Evolutionary conservation across 2,113 vertebrate genomes (phyloP).

Genomic region (Pterocles orientalis): DNA sequence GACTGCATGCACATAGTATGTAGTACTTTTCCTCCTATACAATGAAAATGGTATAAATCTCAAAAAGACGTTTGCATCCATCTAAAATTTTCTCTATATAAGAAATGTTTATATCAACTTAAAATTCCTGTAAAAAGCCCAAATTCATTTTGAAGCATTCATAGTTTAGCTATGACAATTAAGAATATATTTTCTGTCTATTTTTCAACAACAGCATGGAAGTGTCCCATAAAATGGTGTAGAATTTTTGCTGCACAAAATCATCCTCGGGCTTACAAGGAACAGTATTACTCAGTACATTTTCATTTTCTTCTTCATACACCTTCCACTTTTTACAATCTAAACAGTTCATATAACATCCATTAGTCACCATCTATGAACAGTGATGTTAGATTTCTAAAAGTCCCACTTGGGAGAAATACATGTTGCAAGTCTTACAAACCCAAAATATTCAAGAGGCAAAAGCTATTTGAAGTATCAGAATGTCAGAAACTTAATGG

Average conservation of each 20-base stretch:
- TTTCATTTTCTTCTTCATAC: not conserved
- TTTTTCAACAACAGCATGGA: not conserved
- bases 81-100: not conserved
- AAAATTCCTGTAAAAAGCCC: not conserved
- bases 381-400: not conserved
- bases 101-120: not conserved
- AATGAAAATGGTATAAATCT: not conserved
- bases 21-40: not conserved
- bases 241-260: not conserved
- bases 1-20: too few relatives aligned
- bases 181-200: not conserved
- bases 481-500: not conserved
- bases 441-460: not conserved
- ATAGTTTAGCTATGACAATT: not conserved
- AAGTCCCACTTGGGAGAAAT: not conserved
- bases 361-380: not conserved
- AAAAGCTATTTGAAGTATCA: not conserved
- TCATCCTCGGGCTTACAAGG: not conserved
- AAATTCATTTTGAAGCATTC: not conserved
- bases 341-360: not conserved
- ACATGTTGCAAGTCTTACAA: not conserved
- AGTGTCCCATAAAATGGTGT: not conserved
- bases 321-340: not conserved
- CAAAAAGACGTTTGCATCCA: not conserved
- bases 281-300: not conserved